Conservation (phyloP, 2,113 vertebrate species). For the Ictalurus furcatus region DNA sequence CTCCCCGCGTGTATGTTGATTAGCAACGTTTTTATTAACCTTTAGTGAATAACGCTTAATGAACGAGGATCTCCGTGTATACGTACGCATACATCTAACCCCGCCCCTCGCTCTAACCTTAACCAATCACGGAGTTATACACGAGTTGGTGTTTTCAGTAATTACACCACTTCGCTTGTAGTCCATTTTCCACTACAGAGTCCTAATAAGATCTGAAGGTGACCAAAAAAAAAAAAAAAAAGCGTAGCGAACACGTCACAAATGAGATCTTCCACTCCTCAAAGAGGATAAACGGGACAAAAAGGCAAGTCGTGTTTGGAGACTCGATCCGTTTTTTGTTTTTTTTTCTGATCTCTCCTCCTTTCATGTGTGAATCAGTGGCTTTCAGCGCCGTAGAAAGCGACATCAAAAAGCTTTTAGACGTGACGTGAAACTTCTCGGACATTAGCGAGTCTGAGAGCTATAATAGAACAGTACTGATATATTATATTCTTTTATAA, state of each 20-base stretch:
- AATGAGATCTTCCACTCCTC: background rate
- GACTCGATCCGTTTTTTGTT: background rate
- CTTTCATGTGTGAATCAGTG: conserved; percentile 39
- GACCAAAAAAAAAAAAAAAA: no score
- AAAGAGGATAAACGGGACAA: conserved; percentile 33
- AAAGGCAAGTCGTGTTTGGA: conserved; percentile 33
- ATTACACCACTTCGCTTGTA: background rate
- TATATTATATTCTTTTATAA: background rate
- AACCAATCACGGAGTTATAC: background rate
- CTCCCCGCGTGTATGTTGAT: no score
- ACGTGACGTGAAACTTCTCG: conserved; percentile 1
- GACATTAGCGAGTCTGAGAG: conserved; percentile 17
- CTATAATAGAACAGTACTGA: background rate
- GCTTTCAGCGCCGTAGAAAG: conserved; percentile 30
- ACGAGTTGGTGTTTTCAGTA: background rate
- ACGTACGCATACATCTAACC: background rate
- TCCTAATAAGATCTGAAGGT: background rate
- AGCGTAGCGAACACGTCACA: background rate
- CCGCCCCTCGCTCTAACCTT: background rate
- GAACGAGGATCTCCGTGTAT: background rate
- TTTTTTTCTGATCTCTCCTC: conserved; percentile 12
- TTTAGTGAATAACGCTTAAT: background rate
- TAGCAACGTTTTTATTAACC: no score
- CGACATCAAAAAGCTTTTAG: conserved; percentile 55
- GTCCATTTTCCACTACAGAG: background rate